Conservation (phyloP, 2,797 vertebrate genomes). For the Mycteria americana region DNA sequence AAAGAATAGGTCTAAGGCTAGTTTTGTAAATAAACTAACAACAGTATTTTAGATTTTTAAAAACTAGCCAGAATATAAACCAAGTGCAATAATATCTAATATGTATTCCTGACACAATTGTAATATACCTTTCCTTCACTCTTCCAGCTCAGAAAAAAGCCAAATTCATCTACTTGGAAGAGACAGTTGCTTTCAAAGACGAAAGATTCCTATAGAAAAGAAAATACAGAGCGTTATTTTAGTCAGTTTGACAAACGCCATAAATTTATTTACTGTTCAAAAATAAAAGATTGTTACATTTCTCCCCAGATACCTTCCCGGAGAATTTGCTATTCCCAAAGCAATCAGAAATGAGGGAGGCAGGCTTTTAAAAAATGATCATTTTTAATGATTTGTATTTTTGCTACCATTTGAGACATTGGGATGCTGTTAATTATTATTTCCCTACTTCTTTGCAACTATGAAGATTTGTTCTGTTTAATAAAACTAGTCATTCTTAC, state of each 20-base stretch:
- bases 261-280: not conserved
- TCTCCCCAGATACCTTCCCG: not conserved
- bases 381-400: not conserved
- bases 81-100: not conserved
- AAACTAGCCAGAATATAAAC: not conserved
- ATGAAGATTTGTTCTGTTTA: not conserved
- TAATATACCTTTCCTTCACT: conserved; percentile 94
- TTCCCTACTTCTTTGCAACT: not conserved
- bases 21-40: not conserved
- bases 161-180: conserved; percentile 94
- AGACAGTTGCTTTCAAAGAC: conserved; percentile 93
- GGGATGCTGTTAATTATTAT: not conserved
- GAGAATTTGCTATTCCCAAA: not conserved
- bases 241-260: not conserved
- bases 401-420: not conserved
- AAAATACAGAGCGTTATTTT: not conserved
- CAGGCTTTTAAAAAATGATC: not conserved
- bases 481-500: not conserved
- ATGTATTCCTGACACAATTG: not conserved
- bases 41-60: not conserved
- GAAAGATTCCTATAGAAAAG: conserved; percentile 87
- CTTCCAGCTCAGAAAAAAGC: conserved; percentile 97
- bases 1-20: not conserved
- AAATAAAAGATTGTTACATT: not conserved
- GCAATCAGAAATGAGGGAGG: not conserved